Evolutionary conservation across 1,140 invertebrate species (phyloP).

Genomic region (Dendrolimus punctatus): DNA sequence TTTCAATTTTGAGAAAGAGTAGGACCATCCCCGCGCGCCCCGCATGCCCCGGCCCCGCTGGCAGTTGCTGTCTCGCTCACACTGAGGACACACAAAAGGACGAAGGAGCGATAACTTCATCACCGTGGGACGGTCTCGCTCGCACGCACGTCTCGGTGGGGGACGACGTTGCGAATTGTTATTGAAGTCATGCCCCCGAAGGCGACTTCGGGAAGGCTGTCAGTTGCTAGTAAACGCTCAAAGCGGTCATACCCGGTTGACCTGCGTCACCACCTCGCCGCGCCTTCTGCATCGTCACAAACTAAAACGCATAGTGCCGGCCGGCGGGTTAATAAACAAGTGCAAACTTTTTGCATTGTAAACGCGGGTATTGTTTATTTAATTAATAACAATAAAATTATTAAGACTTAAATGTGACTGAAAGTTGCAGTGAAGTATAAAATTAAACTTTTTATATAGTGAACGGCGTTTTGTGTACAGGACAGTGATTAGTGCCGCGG

Average conservation of each 20-base stretch:
- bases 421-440: conserved; percentile 4
- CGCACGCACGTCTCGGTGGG: conserved; percentile 60
- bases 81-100: conserved; percentile 60
- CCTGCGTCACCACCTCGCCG: conserved; percentile 34
- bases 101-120: conserved; percentile 70
- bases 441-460: conserved; percentile 21
- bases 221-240: conserved; percentile 67
- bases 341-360: conserved; percentile 38
- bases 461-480: conserved; percentile 2
- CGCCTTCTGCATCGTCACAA: conserved; percentile 25
- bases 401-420: conserved; percentile 4
- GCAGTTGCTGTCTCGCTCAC: conserved; percentile 42
- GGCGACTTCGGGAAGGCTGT: conserved; percentile 70
- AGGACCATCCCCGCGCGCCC: conserved; percentile 53
- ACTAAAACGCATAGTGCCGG: conserved; percentile 34
- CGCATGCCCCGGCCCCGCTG: conserved; percentile 21
- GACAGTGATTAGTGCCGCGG: conserved; percentile 9
- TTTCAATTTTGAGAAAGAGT: conserved; percentile 72
- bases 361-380: conserved; percentile 2
- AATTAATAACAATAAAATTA: background rate
- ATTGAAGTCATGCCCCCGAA: conserved; percentile 71
- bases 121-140: conserved; percentile 54
- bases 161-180: conserved; percentile 71
- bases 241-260: conserved; percentile 57
- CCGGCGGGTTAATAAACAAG: conserved; percentile 40